Conservation (phyloP, 2,888 invertebrate genomes). For the Sesia bembeciformis region DNA sequence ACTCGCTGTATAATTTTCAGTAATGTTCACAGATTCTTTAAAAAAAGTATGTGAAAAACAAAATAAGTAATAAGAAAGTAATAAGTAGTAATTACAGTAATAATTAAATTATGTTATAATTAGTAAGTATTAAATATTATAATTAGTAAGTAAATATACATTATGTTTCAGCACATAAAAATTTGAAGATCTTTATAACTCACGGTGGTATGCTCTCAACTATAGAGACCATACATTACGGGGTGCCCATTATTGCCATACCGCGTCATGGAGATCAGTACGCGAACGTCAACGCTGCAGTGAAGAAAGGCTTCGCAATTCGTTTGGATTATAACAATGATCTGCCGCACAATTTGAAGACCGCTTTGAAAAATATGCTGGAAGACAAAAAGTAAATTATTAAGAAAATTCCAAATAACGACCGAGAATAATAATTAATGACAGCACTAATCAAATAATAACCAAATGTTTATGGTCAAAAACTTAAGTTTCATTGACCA, state of each 20-base stretch:
- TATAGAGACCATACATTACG: slow-evolving; percentile 11
- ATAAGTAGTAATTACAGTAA: no score
- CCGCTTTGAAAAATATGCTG: neutral
- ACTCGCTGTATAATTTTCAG: no score
- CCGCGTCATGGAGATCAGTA: slow-evolving; percentile 10
- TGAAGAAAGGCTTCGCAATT: slow-evolving; percentile 7
- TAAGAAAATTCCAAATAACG: no score
- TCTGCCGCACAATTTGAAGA: neutral
- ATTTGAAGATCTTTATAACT: slow-evolving; percentile 10
- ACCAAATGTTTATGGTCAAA: neutral
- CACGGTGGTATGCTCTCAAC: slow-evolving; percentile 11
- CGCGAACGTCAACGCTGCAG: slow-evolving; percentile 6
- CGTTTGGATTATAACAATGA: neutral
- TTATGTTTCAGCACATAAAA: slow-evolving; percentile 9
- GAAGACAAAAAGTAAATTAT: neutral
- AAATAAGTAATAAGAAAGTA: no score
- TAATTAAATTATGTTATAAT: no score
- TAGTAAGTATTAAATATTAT: no score
- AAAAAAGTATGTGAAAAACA: no score
- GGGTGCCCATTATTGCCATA: slow-evolving; percentile 10
- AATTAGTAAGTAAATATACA: no score
- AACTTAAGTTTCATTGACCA: neutral
- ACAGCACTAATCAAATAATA: neutral
- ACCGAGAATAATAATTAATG: no score
- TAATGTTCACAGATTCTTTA: no score